These are phyloP conservation scores for Ips typographus DNA, from an alignment of 1,140 invertebrate species.

Conservation along the genomic window DNA sequence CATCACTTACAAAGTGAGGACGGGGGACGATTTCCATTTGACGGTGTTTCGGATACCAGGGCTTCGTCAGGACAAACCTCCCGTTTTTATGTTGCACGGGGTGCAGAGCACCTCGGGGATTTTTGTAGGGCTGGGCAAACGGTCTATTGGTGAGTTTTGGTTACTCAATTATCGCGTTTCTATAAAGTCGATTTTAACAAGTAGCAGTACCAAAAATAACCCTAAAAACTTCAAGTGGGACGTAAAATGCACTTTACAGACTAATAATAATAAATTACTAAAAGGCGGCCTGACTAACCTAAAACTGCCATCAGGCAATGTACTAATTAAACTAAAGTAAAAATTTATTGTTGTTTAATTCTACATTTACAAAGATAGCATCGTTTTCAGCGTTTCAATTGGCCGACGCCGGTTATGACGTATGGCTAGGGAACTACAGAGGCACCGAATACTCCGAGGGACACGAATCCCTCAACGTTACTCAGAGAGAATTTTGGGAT, in stretches of 20 bases:
- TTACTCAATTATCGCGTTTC: no score
- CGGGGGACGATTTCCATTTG: slow-evolving; percentile 60
- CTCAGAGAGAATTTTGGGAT: slow-evolving; percentile 55
- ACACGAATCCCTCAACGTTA: slow-evolving; percentile 50
- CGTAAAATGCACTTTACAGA: no score
- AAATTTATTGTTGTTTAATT: no score
- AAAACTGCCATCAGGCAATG: no score
- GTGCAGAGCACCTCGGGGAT: slow-evolving; percentile 60
- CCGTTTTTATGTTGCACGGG: slow-evolving; percentile 68
- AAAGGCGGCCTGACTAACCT: no score
- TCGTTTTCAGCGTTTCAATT: slow-evolving; percentile 46
- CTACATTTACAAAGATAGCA: background rate
- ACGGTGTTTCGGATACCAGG: slow-evolving; percentile 58
- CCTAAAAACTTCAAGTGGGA: no score
- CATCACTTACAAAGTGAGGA: slow-evolving; percentile 56
- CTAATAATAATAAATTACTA: no score
- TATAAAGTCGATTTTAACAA: no score
- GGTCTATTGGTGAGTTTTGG: slow-evolving; percentile 45
- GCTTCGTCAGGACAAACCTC: slow-evolving; percentile 38
- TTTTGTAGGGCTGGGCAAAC: slow-evolving; percentile 58
- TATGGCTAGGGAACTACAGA: slow-evolving; percentile 70
- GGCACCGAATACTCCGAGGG: slow-evolving; percentile 65
- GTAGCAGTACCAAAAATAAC: no score
- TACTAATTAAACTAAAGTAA: no score
- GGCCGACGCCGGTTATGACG: slow-evolving; percentile 65